phyloP scores from a whole-genome alignment of 2,797 vertebrate genomes.

The Parauchenoglanis punctatus region DNA sequence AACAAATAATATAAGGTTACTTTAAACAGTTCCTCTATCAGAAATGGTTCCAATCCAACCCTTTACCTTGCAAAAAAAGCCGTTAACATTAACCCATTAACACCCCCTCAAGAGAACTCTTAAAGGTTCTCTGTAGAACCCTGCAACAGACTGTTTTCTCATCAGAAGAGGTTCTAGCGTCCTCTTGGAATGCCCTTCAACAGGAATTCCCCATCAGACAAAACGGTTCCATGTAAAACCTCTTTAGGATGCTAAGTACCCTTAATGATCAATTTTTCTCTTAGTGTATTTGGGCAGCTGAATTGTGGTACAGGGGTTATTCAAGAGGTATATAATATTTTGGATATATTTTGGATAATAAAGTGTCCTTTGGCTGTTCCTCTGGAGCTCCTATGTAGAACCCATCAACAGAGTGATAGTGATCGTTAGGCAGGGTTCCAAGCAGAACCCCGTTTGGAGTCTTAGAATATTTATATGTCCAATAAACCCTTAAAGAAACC shows the following conservation, averaged over 20 bases:
- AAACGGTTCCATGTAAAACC: background rate
- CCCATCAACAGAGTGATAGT: background rate
- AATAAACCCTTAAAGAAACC: background rate
- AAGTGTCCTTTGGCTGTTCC: background rate
- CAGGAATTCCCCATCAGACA: background rate
- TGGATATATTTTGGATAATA: background rate
- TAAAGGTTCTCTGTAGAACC: background rate
- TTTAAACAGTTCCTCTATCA: background rate
- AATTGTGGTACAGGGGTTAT: background rate
- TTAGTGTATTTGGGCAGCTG: too few species aligned
- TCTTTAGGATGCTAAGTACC: background rate
- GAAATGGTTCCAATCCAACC: background rate
- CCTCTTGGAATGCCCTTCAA: background rate
- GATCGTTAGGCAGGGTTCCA: background rate
- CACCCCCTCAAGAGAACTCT: background rate
- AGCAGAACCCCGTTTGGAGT: background rate
- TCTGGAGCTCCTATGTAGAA: background rate
- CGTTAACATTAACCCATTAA: background rate
- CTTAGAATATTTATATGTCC: background rate
- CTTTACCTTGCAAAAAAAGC: background rate
- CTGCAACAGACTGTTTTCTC: background rate
- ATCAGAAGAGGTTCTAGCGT: background rate
- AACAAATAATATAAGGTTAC: background rate
- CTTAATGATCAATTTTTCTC: background rate
- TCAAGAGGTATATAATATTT: too few species aligned